A percentile compares a stretch with the other conserved stretches of the same genome.
Conservation (phyloP, 2,888 invertebrate species). For the Euzophera pinguis region DNA sequence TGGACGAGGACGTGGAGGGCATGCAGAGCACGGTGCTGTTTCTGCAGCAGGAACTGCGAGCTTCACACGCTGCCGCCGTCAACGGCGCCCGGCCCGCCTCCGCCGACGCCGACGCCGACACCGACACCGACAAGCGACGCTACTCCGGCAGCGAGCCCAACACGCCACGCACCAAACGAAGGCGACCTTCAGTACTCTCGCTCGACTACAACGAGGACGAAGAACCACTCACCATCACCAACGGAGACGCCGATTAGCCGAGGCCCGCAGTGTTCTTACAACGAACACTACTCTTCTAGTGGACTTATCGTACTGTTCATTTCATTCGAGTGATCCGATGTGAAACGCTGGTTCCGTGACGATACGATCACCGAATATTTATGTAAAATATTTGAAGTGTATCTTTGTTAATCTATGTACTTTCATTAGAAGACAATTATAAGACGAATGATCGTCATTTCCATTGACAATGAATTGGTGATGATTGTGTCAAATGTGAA, state of each 20-base stretch:
- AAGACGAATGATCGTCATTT: conserved; percentile 56
- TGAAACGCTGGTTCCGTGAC: conserved; percentile 42
- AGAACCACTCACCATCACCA: conserved; percentile 84
- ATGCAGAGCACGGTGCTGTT: conserved; percentile 98
- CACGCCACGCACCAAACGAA: conserved; percentile 81
- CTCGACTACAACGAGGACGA: conserved; percentile 88
- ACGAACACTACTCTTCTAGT: conserved; percentile 55
- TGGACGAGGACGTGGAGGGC: conserved; percentile 98
- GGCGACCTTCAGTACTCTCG: conserved; percentile 85
- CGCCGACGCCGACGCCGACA: too few relatives aligned
- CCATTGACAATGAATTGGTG: conserved; percentile 67
- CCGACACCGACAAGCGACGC: conserved; percentile 55
- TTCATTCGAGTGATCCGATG: conserved; percentile 52
- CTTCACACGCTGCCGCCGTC: conserved; percentile 78
- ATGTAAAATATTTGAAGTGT: conserved; percentile 60
- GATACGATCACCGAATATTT: conserved; percentile 49
- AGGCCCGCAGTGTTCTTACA: conserved; percentile 43
- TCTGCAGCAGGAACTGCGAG: conserved; percentile 94
- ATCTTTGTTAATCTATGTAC: conserved; percentile 57
- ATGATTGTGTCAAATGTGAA: conserved; percentile 67
- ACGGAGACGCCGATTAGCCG: conserved; percentile 82
- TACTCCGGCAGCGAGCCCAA: conserved; percentile 67
- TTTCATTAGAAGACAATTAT: conserved; percentile 64
- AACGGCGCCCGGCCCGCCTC: conserved; percentile 53
- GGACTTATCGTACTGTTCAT: conserved; percentile 51